These are phyloP conservation scores for Lochmaea capreae DNA, from an alignment of 2,888 invertebrate genomes.

Conservation along the genomic window DNA sequence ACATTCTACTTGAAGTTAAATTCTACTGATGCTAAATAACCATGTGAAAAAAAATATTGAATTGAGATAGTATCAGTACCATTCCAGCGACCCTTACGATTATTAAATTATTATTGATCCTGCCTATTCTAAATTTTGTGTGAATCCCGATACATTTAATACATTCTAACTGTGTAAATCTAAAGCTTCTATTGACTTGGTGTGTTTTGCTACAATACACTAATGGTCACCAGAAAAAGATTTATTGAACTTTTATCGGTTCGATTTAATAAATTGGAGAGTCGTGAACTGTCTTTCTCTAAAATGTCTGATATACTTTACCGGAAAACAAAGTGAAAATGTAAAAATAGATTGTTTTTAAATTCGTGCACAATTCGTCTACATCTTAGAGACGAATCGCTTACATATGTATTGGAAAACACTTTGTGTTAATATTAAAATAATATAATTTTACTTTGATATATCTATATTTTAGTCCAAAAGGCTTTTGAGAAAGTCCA, in stretches of 20 bases:
- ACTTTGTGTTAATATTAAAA: background rate
- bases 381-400: background rate
- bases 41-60: too few species aligned
- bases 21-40: too few species aligned
- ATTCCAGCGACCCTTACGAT: too few species aligned
- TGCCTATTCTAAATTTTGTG: too few species aligned
- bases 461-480: too few species aligned
- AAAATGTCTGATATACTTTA: background rate
- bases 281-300: constrained; percentile 21
- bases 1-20: too few species aligned
- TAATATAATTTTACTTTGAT: too few species aligned
- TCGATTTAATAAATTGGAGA: constrained; percentile 41
- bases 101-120: too few species aligned
- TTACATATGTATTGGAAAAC: background rate
- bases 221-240: constrained; percentile 46
- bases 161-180: constrained; percentile 42
- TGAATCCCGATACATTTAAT: background rate
- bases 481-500: too few species aligned
- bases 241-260: constrained; percentile 43
- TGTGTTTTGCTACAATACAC: constrained; percentile 47
- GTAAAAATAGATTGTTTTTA: constrained; percentile 4
- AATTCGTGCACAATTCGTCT: background rate
- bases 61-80: too few species aligned
- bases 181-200: constrained; percentile 36
- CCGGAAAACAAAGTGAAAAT: background rate